A percentile compares a stretch with the other conserved stretches of the same genome.
Evolutionary conservation across 2,888 invertebrate species (phyloP).

Genomic region (Tiliacea aurago): DNA sequence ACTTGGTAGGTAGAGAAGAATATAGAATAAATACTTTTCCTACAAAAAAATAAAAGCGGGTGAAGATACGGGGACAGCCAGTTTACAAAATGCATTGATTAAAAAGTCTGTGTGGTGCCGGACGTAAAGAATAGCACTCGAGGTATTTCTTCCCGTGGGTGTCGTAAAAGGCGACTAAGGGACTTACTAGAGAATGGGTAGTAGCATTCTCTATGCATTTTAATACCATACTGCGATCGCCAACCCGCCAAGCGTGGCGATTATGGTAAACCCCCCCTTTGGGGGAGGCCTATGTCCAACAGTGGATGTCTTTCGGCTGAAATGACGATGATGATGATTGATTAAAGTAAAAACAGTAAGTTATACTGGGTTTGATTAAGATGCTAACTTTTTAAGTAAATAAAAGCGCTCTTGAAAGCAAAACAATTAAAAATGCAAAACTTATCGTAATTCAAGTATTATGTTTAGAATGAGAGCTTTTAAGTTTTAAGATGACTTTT

Average conservation of each 20-base stretch:
- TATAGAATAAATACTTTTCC: neutral
- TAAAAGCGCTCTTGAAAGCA: slow-evolving; percentile 6
- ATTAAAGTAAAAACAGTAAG: slow-evolving; percentile 34
- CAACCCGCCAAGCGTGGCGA: no score
- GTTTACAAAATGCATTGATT: slow-evolving; percentile 38
- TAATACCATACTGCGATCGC: no score
- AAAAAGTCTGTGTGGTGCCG: no score
- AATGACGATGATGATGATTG: no score
- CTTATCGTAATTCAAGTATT: slow-evolving; percentile 21
- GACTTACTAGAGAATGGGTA: no score
- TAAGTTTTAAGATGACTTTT: slow-evolving; percentile 25
- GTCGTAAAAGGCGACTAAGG: no score
- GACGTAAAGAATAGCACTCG: no score
- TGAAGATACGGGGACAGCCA: neutral
- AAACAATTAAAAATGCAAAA: slow-evolving; percentile 25
- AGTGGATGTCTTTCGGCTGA: no score
- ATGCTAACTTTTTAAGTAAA: slow-evolving; percentile 47
- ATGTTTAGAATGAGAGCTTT: slow-evolving; percentile 34
- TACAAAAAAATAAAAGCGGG: neutral
- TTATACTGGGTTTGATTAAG: slow-evolving; percentile 30
- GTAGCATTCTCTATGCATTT: no score
- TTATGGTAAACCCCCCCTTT: no score
- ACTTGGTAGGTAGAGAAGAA: neutral
- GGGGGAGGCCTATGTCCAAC: no score
- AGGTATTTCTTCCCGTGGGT: no score